A percentile compares a stretch with the other conserved stretches of the same genome.
These are phyloP conservation scores for Heterodera schachtii DNA, from an alignment of 1,140 invertebrate species.

Conservation along the genomic window DNA sequence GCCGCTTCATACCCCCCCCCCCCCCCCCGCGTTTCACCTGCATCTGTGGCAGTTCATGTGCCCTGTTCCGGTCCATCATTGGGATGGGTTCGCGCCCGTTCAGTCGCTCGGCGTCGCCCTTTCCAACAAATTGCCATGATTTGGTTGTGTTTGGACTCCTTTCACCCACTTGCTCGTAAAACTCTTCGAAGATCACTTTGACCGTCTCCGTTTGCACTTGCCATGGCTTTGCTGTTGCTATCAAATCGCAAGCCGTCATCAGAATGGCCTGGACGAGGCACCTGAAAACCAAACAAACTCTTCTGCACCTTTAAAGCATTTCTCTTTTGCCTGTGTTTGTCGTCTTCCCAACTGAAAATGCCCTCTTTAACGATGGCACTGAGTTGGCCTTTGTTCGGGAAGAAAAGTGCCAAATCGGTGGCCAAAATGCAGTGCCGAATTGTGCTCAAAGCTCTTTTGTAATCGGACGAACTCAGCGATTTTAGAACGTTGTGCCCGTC, in stretches of 20 bases:
- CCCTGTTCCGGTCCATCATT: slow-evolving; percentile 80
- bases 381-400: slow-evolving; percentile 74
- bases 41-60: slow-evolving; percentile 71
- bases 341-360: slow-evolving; percentile 53
- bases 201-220: slow-evolving; percentile 80
- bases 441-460: slow-evolving; percentile 76
- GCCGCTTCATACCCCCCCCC: not conserved
- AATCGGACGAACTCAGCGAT: slow-evolving; percentile 75
- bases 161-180: slow-evolving; percentile 76
- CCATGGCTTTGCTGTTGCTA: slow-evolving; percentile 82
- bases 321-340: slow-evolving; percentile 44
- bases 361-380: slow-evolving; percentile 45
- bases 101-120: slow-evolving; percentile 76
- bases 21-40: not conserved
- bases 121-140: not conserved
- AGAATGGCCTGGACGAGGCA: slow-evolving; percentile 75
- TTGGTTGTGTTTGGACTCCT: slow-evolving; percentile 25
- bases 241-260: slow-evolving; percentile 83
- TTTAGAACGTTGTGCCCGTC: slow-evolving; percentile 80
- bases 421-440: slow-evolving; percentile 82
- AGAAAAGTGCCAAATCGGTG: slow-evolving; percentile 80
- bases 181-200: slow-evolving; percentile 82
- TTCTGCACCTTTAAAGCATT: not conserved
- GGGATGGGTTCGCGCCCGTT: slow-evolving; percentile 76
- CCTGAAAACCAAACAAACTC: slow-evolving; percentile 63